Conservation (phyloP, 1,140 invertebrate genomes). For the Trichonephila clavipes region DNA sequence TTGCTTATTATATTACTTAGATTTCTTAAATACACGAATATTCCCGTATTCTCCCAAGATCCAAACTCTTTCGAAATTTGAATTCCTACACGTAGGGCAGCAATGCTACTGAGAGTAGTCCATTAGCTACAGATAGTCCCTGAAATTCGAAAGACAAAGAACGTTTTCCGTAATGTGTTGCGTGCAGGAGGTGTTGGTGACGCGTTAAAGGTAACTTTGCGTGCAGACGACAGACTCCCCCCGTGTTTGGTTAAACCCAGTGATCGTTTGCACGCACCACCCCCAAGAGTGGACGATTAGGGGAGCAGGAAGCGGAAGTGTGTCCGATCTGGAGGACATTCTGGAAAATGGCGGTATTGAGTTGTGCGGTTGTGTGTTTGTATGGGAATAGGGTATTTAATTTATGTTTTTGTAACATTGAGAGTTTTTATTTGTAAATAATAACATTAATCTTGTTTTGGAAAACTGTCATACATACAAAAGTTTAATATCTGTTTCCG, state of each 20-base stretch:
- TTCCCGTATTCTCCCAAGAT: no score
- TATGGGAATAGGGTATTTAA: no score
- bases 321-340: neutral
- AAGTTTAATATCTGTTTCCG: no score
- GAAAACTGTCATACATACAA: no score
- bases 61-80: no score
- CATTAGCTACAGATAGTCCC: neutral
- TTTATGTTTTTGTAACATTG: no score
- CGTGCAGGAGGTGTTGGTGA: slow-evolving; percentile 17
- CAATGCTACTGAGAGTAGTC: no score
- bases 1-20: no score
- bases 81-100: no score
- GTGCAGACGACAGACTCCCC: slow-evolving; percentile 23
- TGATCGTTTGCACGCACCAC: neutral
- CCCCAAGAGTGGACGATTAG: neutral
- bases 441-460: no score
- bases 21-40: no score
- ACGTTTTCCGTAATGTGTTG: neutral
- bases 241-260: slow-evolving; percentile 21
- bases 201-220: slow-evolving; percentile 7
- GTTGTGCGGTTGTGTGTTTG: neutral
- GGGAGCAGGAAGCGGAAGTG: neutral
- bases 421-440: no score
- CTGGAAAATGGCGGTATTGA: neutral
- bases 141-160: neutral